Percentiles rank a stretch among this genome's conserved stretches.
Evolutionary conservation across 1,140 invertebrate genomes (phyloP).

Genomic region (Apis laboriosa): DNA sequence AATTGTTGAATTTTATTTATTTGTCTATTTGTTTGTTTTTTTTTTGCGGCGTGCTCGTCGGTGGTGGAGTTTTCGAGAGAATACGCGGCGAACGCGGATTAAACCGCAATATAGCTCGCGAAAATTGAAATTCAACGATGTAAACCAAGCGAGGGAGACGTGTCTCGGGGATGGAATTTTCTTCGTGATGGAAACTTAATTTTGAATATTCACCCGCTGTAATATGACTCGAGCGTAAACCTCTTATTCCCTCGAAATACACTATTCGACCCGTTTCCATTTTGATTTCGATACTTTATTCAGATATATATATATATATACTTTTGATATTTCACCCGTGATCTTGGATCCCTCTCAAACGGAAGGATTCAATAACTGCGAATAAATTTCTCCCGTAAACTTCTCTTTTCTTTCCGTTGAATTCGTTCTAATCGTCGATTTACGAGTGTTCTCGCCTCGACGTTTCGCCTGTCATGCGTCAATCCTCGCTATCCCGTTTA

Average conservation of each 20-base stretch:
- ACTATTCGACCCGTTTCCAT: not conserved
- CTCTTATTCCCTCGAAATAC: not conserved
- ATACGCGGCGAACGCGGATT: slow-evolving; percentile 22
- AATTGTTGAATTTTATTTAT: not conserved
- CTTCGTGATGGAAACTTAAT: slow-evolving; percentile 19
- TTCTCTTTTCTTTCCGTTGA: not conserved
- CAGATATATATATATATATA: not conserved
- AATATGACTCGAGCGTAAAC: slow-evolving; percentile 33
- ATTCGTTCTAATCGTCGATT: not conserved
- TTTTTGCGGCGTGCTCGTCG: not conserved
- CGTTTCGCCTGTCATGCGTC: not conserved
- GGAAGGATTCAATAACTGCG: too few species aligned
- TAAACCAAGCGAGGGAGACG: slow-evolving; percentile 16
- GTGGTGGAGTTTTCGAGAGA: not conserved
- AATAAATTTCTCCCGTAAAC: too few species aligned
- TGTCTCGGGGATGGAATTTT: slow-evolving; percentile 21
- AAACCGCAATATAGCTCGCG: slow-evolving; percentile 26
- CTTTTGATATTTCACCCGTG: not conserved
- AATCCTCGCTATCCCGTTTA: not conserved
- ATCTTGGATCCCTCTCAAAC: too few species aligned
- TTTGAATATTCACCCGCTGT: slow-evolving; percentile 26
- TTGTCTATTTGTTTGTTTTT: not conserved
- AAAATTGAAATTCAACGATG: slow-evolving; percentile 45
- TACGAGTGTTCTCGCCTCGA: not conserved
- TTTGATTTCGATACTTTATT: not conserved